Evolutionary conservation across 2,113 vertebrate species (phyloP).

Genomic region (Oncorhynchus tshawytscha): DNA sequence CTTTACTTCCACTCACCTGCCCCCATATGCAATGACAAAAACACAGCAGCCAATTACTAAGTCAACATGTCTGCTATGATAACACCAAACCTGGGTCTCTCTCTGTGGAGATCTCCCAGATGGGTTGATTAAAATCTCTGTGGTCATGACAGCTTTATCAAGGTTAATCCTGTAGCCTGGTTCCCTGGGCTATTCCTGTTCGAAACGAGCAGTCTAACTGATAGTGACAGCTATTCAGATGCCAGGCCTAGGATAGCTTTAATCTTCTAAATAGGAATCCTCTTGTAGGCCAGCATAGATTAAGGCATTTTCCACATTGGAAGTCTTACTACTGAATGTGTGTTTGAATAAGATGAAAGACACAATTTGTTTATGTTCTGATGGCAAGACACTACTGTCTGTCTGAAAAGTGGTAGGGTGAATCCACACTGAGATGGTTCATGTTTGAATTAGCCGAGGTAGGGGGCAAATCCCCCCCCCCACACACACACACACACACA

Average conservation of each 20-base stretch:
- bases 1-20: neutral
- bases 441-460: slow-evolving; percentile 33
- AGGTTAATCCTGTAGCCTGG: slow-evolving; percentile 25
- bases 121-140: slow-evolving; percentile 23
- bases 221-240: slow-evolving; percentile 28
- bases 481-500: neutral
- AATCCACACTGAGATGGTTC: slow-evolving; percentile 26
- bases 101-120: neutral
- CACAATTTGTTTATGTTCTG: slow-evolving; percentile 1
- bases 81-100: neutral
- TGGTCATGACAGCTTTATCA: slow-evolving; percentile 31
- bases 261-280: neutral
- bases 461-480: no score
- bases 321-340: slow-evolving; percentile 1
- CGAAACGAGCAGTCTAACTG: slow-evolving; percentile 27
- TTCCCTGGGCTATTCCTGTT: slow-evolving; percentile 2
- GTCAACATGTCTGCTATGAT: neutral
- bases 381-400: slow-evolving; percentile 17
- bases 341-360: neutral
- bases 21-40: neutral
- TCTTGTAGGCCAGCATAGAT: neutral
- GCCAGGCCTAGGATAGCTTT: slow-evolving; percentile 15
- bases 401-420: slow-evolving; percentile 23
- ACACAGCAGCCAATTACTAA: slow-evolving; percentile 6
- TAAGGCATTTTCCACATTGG: neutral